These are phyloP conservation scores for Mya arenaria DNA, from an alignment of 1,140 invertebrate species.

Conservation along the genomic window DNA sequence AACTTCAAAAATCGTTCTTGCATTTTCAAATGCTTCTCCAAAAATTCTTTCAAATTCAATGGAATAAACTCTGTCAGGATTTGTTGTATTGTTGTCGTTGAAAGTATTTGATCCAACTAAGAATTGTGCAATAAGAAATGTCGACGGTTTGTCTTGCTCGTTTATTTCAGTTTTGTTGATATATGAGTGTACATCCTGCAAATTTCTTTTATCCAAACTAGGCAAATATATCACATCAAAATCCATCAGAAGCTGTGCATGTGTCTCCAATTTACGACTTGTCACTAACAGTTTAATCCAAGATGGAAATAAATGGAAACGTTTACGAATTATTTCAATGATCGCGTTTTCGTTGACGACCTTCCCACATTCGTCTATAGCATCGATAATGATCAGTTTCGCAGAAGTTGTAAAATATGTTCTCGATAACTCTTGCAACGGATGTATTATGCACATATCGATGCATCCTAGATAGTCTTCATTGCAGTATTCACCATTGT, in stretches of 20 bases:
- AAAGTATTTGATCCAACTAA: neutral
- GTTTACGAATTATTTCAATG: neutral
- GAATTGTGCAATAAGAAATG: neutral
- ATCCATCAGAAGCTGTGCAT: neutral
- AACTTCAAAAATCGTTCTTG: constrained; percentile 13
- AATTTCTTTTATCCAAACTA: neutral
- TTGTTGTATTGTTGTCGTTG: neutral
- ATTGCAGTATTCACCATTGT: neutral
- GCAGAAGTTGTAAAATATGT: neutral
- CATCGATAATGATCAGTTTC: constrained; percentile 1
- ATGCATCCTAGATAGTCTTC: neutral
- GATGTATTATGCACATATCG: neutral
- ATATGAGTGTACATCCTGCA: neutral
- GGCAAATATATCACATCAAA: neutral
- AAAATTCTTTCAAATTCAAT: neutral
- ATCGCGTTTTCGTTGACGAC: neutral
- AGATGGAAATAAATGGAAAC: neutral
- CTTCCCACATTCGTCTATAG: constrained; percentile 4
- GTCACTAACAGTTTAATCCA: constrained; percentile 8
- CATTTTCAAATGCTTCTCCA: neutral
- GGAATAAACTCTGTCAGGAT: neutral
- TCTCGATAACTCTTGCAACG: neutral
- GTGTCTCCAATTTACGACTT: neutral
- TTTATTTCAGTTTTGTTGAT: neutral
- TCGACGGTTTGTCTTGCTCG: neutral